Evolutionary conservation across 2,113 vertebrate genomes (phyloP).

Genomic region (Triplophysa rosa): DNA sequence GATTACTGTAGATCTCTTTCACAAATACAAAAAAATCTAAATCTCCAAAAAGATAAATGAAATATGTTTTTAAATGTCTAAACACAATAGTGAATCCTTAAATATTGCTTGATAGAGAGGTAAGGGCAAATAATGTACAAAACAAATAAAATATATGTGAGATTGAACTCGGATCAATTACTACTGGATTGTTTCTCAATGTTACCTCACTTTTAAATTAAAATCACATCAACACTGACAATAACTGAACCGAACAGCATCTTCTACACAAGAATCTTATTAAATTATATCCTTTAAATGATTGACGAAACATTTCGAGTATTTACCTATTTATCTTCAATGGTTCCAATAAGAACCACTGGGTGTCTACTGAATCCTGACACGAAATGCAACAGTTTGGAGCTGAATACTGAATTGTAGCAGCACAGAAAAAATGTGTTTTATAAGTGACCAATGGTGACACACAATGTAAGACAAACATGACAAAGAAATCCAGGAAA

Average conservation of each 20-base stretch:
- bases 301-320: constrained; percentile 6
- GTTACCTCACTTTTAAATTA: constrained; percentile 11
- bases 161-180: constrained; percentile 7
- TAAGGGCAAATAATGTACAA: neutral
- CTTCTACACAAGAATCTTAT: constrained; percentile 28
- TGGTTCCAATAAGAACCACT: neutral
- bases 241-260: constrained; percentile 25
- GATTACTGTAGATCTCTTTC: neutral
- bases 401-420: constrained; percentile 12
- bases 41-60: no score
- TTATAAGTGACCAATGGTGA: neutral
- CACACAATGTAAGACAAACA: neutral
- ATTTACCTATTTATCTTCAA: neutral
- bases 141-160: neutral
- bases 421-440: neutral
- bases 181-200: constrained; percentile 8
- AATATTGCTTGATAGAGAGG: constrained; percentile 38
- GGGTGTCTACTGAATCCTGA: neutral
- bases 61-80: neutral
- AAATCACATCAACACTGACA: constrained; percentile 32
- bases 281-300: constrained; percentile 30
- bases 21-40: neutral
- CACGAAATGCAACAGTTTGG: neutral
- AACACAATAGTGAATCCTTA: neutral
- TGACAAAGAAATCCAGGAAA: neutral